Evolutionary conservation across 2,888 invertebrate genomes (phyloP).

Genomic region (Perdita meconis): DNA sequence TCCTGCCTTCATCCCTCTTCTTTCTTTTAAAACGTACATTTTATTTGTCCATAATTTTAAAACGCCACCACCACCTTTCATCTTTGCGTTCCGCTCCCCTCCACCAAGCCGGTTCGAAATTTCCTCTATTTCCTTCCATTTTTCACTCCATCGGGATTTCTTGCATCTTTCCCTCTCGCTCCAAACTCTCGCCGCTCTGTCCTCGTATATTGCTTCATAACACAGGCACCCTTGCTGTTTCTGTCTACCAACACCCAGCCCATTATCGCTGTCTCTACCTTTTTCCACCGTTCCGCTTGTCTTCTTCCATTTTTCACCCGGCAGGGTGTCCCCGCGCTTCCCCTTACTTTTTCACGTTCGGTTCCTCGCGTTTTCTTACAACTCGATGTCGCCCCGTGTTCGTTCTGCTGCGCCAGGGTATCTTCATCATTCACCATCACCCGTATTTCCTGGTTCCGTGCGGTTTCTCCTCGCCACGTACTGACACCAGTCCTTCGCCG

Average conservation of each 20-base stretch:
- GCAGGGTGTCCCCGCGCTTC: neutral
- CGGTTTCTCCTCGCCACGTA: no score
- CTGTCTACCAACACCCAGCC: neutral
- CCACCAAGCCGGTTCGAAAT: neutral
- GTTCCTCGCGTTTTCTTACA: conserved; percentile 6
- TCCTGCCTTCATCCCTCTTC: neutral
- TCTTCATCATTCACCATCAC: conserved; percentile 3
- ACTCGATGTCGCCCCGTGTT: neutral
- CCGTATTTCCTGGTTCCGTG: neutral
- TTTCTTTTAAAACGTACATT: neutral
- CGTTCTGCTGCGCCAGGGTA: neutral
- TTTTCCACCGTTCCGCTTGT: neutral
- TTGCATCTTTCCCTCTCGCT: no score
- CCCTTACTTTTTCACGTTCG: neutral
- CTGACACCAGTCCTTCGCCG: neutral
- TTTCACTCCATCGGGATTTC: neutral
- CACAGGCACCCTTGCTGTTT: conserved; percentile 1
- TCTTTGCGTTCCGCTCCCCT: neutral
- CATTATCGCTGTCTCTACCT: neutral
- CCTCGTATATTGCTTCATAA: conserved; percentile 8
- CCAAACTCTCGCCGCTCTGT: neutral
- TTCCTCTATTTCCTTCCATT: neutral
- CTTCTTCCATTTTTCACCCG: conserved; percentile 44
- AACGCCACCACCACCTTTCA: neutral
- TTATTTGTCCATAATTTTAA: neutral